Conservation (phyloP, 2,797 vertebrate species). For the Eleutherodactylus coqui region DNA sequence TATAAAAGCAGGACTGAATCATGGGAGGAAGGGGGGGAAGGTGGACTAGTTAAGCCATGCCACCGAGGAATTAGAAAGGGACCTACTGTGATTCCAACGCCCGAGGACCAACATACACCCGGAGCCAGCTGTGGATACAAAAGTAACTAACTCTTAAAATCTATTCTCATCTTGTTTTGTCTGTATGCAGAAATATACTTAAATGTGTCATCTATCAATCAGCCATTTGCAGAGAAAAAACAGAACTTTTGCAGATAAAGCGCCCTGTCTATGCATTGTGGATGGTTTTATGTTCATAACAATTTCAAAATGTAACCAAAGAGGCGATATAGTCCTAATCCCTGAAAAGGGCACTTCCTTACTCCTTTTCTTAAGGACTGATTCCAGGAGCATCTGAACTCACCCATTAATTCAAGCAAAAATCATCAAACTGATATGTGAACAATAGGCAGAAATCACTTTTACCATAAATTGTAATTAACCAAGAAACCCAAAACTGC, state of each 20-base stretch:
- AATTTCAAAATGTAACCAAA: conserved; percentile 37
- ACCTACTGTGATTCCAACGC: background rate
- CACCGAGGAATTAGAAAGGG: background rate
- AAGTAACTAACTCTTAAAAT: background rate
- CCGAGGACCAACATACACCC: background rate
- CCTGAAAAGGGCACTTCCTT: conserved; percentile 31
- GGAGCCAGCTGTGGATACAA: background rate
- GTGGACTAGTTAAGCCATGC: background rate
- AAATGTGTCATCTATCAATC: background rate
- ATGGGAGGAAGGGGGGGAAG: background rate
- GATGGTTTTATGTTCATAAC: conserved; percentile 21
- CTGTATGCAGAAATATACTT: background rate
- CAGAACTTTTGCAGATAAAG: conserved; percentile 14
- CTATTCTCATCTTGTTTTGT: background rate
- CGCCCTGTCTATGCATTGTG: background rate
- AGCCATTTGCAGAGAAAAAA: background rate
- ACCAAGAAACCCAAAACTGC: conserved; percentile 72
- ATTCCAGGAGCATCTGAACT: conserved; percentile 34
- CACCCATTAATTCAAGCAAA: conserved; percentile 32
- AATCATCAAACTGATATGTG: conserved; percentile 63
- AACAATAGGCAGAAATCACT: conserved; percentile 54
- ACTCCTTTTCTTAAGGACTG: conserved; percentile 11
- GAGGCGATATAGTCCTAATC: conserved; percentile 31
- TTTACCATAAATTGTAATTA: conserved; percentile 72
- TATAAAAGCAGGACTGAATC: too few relatives aligned